Base-by-base conservation (phyloP, 2,888 invertebrate species). In the Agriotes lineatus region DNA sequence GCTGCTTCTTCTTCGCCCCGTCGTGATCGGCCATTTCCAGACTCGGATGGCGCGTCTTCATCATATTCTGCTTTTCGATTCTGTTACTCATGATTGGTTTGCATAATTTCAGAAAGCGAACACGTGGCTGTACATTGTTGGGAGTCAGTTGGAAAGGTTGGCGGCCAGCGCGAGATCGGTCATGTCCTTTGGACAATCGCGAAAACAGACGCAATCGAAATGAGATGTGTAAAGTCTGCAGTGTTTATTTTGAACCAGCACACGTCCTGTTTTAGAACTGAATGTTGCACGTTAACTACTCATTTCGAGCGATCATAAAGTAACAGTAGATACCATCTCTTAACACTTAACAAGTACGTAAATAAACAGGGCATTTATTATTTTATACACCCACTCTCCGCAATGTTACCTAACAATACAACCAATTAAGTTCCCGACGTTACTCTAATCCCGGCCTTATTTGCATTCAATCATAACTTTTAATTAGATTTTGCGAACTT, bases 11-110 rank as follows among this genome's bases (percentile, higher is more conserved):
- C 80, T 85, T 79, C 72, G 82, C 48, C 16, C 39, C 50, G 61
- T 72, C 64, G 79, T 80, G 18, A 58, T 82, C 82, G 19, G 77
- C 84, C 80, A 86, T 86, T 50, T 81, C 81, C 50, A 82, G 70
- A 62, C 80, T 81, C 45, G 87, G 84, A 75, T 85, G 86, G 70
- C 84, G 81, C 48, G 82, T 84, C 67, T 86, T 86, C 83, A 86
- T 86, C 76, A 81, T 81, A 80, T 70, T 71, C 16, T 39, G 52
- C 44, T 54, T 63, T 14, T 60, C 60, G 6, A 48, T 54, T 54
- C 54, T 60, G 45, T 57, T 67, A 10, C 50, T 67, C 61, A 67
- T 67, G 48, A 9, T 37, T 42, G 42, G 45, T 42, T 25, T 37
- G 37, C 16, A 14, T 19, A 25, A 62, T 39, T 6, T n/a, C 19